A percentile compares a stretch with the other conserved stretches of the same genome.
Evolutionary conservation across 2,888 invertebrate species (phyloP).

Genomic region (Cerastoderma edule): DNA sequence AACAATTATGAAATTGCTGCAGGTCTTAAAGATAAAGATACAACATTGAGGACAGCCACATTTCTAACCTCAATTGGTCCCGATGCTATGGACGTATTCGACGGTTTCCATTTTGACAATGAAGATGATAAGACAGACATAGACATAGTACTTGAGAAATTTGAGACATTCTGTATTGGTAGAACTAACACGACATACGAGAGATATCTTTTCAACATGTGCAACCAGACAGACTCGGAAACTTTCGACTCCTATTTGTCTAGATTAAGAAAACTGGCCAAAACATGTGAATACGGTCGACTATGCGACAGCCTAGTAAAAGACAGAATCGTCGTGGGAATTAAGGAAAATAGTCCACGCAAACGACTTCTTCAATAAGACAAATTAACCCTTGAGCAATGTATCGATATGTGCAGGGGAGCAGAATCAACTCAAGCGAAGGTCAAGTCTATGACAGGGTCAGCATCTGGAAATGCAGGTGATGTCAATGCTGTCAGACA

Average conservation of each 20-base stretch:
- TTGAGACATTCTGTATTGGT: conserved; percentile 38
- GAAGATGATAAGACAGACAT: conserved; percentile 36
- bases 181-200: conserved; percentile 40
- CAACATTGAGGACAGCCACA: conserved; percentile 30
- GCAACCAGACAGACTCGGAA: conserved; percentile 24
- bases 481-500: not conserved
- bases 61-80: conserved; percentile 37
- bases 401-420: conserved; percentile 10
- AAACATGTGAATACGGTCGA: conserved; percentile 2
- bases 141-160: conserved; percentile 36
- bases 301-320: conserved; percentile 8
- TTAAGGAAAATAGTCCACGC: not conserved
- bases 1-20: conserved; percentile 36
- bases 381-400: conserved; percentile 15
- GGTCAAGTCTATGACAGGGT: conserved; percentile 22
- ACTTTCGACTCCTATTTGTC: conserved; percentile 21
- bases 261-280: conserved; percentile 10
- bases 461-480: conserved; percentile 1
- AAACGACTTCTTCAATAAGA: conserved; percentile 14
- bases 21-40: conserved; percentile 20
- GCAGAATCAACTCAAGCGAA: conserved; percentile 24
- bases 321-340: conserved; percentile 21
- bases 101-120: conserved; percentile 33
- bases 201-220: conserved; percentile 49
- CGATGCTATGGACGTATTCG: conserved; percentile 42